Evolutionary conservation across 2,113 vertebrate genomes (phyloP).

Genomic region (Xenus cinereus): DNA sequence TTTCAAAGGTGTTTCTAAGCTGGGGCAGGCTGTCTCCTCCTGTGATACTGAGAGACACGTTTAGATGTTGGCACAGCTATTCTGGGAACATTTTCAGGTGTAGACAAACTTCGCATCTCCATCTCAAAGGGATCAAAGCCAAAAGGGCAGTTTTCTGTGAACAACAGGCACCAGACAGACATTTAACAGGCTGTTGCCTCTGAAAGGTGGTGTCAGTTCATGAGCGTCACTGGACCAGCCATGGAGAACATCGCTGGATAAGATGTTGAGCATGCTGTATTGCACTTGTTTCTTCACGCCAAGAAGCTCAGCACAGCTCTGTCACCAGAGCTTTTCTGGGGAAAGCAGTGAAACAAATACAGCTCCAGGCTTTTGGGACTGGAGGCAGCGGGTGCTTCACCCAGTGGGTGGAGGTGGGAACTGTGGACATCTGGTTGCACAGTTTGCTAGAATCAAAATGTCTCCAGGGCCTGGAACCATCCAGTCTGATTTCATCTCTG

Average conservation of each 20-base stretch:
- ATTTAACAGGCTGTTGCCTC: background rate
- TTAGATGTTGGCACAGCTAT: background rate
- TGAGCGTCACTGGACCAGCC: background rate
- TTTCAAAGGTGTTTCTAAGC: background rate
- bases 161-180: background rate
- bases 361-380: background rate
- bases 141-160: fast-evolving
- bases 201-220: background rate
- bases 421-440: no score
- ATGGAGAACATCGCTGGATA: fast-evolving
- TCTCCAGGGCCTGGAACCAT: background rate
- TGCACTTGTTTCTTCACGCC: fast-evolving
- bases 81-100: background rate
- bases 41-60: fast-evolving
- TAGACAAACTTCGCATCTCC: background rate
- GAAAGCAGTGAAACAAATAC: background rate
- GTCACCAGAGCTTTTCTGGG: fast-evolving
- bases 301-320: background rate
- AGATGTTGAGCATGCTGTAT: fast-evolving
- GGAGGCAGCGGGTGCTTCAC: background rate
- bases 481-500: background rate
- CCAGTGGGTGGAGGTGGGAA: fast-evolving
- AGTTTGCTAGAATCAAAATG: background rate
- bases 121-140: background rate
- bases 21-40: background rate